Conservation (phyloP, 2,888 invertebrate species). For the Bursaphelenchus okinawaensis region DNA sequence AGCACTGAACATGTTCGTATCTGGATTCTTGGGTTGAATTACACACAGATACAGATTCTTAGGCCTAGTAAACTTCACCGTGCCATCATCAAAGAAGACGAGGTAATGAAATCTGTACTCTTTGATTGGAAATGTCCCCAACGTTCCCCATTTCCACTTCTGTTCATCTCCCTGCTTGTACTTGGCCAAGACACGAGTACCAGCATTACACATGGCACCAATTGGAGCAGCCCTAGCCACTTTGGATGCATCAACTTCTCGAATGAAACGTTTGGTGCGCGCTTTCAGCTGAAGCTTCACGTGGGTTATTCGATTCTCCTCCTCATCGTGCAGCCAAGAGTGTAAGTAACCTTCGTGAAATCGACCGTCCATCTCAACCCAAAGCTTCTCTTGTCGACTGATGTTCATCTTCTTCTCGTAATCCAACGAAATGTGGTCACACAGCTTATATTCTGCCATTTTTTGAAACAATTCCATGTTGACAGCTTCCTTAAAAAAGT, state of each 20-base stretch:
- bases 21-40: slow-evolving; percentile 17
- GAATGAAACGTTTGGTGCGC: neutral
- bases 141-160: slow-evolving; percentile 12
- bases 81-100: slow-evolving; percentile 9
- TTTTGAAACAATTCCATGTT: slow-evolving; percentile 8
- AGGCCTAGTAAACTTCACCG: slow-evolving; percentile 6
- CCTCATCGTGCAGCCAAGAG: slow-evolving; percentile 4
- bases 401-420: slow-evolving; percentile 11
- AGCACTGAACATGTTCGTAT: slow-evolving; percentile 13
- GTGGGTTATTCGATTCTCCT: neutral
- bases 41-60: slow-evolving; percentile 5
- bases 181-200: slow-evolving; percentile 8
- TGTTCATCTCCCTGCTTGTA: neutral
- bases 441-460: slow-evolving; percentile 2
- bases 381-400: neutral
- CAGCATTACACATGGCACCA: slow-evolving; percentile 9
- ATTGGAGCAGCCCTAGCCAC: neutral
- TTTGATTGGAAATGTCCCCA: slow-evolving; percentile 11
- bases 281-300: neutral
- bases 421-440: slow-evolving; percentile 1
- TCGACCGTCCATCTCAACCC: slow-evolving; percentile 5
- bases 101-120: slow-evolving; percentile 9
- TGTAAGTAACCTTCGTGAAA: neutral
- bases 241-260: neutral
- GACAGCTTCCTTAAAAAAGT: neutral